Evolutionary conservation across 2,113 vertebrate species (phyloP).

Genomic region (Coryphaenoides rupestris): DNA sequence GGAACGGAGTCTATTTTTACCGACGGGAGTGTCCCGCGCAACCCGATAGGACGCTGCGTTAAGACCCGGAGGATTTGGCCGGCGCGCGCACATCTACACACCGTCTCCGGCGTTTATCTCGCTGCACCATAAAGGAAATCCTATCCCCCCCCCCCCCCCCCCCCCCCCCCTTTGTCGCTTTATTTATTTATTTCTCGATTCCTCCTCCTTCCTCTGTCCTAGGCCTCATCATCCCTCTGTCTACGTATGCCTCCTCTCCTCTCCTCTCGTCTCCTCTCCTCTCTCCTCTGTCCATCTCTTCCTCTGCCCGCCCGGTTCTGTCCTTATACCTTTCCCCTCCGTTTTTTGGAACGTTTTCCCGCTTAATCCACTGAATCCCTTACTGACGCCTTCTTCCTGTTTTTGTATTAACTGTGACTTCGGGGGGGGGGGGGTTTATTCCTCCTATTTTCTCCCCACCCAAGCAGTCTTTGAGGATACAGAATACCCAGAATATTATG

Average conservation of each 20-base stretch:
- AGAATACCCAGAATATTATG: no score
- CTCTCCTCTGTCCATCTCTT: constrained; percentile 24
- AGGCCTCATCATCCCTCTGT: background rate
- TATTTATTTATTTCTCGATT: constrained; percentile 1
- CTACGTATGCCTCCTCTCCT: constrained; percentile 14
- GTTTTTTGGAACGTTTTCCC: no score
- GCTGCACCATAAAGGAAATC: constrained; percentile 35
- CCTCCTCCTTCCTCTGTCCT: constrained; percentile 6
- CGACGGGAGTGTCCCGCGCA: constrained; percentile 22
- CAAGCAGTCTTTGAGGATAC: no score
- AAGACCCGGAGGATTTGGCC: constrained; percentile 27
- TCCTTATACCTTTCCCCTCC: no score
- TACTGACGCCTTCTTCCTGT: no score
- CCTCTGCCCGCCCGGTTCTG: constrained; percentile 8
- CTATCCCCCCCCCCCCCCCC: no score
- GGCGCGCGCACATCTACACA: constrained; percentile 28
- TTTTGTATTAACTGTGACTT: no score
- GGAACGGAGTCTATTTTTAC: constrained; percentile 62
- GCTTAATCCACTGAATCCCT: no score
- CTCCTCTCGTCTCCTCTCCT: constrained; percentile 16
- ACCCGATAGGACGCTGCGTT: constrained; percentile 40
- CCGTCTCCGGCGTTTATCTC: constrained; percentile 3
- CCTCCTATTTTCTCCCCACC: no score
- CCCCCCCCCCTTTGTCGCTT: no score
- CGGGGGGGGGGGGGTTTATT: no score